Conservation (phyloP, 2,113 vertebrate species). For the Nycticryphes semicollaris region DNA sequence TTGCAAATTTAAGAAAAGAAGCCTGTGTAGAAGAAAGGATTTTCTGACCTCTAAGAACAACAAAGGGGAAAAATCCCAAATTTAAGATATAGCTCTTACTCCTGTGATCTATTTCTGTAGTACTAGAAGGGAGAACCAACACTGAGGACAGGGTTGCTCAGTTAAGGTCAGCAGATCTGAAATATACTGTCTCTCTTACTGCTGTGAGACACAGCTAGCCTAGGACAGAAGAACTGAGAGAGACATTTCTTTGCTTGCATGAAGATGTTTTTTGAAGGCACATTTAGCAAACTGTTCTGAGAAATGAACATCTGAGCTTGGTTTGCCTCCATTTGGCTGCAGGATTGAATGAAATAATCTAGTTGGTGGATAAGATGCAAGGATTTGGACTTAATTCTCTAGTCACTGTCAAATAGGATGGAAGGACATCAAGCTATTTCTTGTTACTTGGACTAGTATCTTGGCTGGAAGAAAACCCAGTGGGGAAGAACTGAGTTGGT, state of each 20-base stretch:
- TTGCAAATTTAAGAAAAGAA: neutral
- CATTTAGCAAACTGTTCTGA: neutral
- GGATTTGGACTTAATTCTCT: constrained; percentile 23
- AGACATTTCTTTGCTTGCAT: neutral
- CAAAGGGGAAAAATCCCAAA: neutral
- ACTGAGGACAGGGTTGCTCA: accelerated
- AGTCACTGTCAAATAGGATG: constrained; percentile 1
- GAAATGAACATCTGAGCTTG: neutral
- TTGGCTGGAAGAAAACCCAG: neutral
- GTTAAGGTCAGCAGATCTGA: neutral
- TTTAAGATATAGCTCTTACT: neutral
- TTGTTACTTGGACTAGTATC: neutral
- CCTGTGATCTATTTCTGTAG: neutral
- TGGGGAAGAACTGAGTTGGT: neutral
- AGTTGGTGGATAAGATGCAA: neutral
- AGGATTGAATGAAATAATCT: neutral
- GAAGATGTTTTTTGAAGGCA: neutral
- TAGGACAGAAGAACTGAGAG: neutral
- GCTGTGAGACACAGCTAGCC: neutral
- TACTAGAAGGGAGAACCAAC: neutral
- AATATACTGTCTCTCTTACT: neutral
- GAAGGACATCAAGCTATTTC: constrained; percentile 23
- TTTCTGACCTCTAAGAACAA: neutral
- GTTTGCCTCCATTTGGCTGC: constrained; percentile 7
- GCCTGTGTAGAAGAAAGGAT: neutral